Conservation (phyloP, 2,888 invertebrate species). For the Oasisia sp. region DNA sequence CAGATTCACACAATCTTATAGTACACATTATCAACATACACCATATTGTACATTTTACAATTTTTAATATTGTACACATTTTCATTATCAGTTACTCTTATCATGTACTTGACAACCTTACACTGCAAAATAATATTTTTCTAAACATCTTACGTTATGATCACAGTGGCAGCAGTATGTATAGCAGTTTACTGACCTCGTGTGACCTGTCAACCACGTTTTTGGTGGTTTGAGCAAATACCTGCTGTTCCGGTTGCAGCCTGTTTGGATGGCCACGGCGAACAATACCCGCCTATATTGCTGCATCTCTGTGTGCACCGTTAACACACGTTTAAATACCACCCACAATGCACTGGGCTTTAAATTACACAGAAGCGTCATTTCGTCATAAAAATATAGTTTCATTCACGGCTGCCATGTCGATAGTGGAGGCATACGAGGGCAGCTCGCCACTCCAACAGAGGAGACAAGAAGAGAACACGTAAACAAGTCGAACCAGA, state of each 20-base stretch:
- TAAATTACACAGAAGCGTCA: not conserved
- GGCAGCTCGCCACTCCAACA: not conserved
- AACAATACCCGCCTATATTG: constrained; percentile 13
- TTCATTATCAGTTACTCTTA: constrained; percentile 17
- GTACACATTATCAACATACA: constrained; percentile 18
- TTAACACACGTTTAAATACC: not conserved
- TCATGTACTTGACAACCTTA: not conserved
- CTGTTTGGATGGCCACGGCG: not conserved
- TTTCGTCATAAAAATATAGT: constrained; percentile 5
- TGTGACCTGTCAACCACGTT: constrained; percentile 6
- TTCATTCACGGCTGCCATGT: constrained; percentile 17
- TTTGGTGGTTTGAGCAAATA: constrained; percentile 13
- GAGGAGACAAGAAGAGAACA: not conserved
- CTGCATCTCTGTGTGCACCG: not conserved
- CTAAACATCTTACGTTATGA: not conserved
- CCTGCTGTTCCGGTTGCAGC: not conserved
- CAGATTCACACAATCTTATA: constrained; percentile 17
- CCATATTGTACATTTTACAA: constrained; percentile 20
- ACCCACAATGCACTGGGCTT: not conserved
- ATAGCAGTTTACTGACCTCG: not conserved
- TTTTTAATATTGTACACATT: constrained; percentile 21
- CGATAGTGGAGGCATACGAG: not conserved
- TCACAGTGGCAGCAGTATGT: not conserved
- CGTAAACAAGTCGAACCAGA: not conserved
- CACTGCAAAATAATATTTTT: constrained; percentile 9